phyloP scores from a whole-genome alignment of 2,797 vertebrate genomes.

The Oreonectes daqikongensis region DNA sequence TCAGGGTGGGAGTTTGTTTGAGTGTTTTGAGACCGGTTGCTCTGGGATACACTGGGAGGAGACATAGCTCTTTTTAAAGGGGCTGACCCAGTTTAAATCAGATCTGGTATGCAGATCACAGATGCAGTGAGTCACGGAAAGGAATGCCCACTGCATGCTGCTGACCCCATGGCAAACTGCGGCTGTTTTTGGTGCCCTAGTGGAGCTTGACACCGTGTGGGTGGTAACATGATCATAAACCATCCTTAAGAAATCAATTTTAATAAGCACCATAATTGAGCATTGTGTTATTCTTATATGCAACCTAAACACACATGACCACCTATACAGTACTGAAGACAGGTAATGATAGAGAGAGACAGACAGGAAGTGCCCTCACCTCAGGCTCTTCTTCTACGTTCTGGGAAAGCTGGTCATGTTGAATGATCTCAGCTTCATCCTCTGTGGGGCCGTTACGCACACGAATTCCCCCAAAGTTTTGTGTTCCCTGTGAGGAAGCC shows the following conservation, averaged over 20 bases:
- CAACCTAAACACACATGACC: neutral
- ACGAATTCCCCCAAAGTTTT: slow-evolving; percentile 94
- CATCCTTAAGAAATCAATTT: neutral
- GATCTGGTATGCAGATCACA: slow-evolving; percentile 52
- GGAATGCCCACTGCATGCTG: slow-evolving; percentile 36
- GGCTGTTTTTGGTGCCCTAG: slow-evolving; percentile 10
- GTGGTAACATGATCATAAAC: neutral
- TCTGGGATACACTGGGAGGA: slow-evolving; percentile 15
- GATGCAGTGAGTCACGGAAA: slow-evolving; percentile 51
- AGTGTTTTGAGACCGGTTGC: slow-evolving; percentile 48
- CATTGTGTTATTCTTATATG: neutral
- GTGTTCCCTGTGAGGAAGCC: slow-evolving; percentile 80
- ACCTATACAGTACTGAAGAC: neutral
- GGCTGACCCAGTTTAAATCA: slow-evolving; percentile 46
- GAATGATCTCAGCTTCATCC: slow-evolving; percentile 97
- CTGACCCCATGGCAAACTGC: slow-evolving; percentile 35
- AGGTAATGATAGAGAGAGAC: neutral
- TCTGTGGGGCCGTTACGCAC: slow-evolving; percentile 97
- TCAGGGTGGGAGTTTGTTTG: slow-evolving; percentile 33
- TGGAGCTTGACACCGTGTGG: neutral
- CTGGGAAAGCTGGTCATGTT: slow-evolving; percentile 94
- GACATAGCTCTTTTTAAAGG: slow-evolving; percentile 30
- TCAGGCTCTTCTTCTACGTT: slow-evolving; percentile 91
- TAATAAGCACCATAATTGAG: neutral
- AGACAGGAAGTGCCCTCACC: slow-evolving; percentile 74